These are phyloP conservation scores for Marasmarcha lunaedactyla DNA, from an alignment of 2,888 invertebrate genomes.

Conservation along the genomic window DNA sequence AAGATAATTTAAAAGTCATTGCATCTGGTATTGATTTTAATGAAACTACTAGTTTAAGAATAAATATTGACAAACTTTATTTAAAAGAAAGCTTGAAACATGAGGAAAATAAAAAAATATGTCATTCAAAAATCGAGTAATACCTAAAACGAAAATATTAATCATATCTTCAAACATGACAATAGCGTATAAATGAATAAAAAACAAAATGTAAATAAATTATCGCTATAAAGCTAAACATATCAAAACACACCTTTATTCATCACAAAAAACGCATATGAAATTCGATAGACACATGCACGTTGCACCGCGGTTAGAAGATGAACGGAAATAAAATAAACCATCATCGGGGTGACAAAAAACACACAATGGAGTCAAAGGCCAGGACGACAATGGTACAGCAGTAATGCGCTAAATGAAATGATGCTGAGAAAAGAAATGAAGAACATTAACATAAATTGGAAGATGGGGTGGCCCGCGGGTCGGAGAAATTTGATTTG, in stretches of 20 bases:
- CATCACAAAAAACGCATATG: conserved; percentile 8
- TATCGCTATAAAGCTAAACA: neutral
- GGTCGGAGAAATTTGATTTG: conserved; percentile 19
- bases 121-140: too few relatives aligned
- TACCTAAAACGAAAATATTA: too few relatives aligned
- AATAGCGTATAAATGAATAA: neutral
- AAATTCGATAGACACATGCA: too few relatives aligned
- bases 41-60: neutral
- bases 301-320: too few relatives aligned
- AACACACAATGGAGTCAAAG: conserved; percentile 68
- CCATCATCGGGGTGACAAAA: conserved; percentile 52
- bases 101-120: too few relatives aligned
- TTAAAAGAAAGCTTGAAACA: conserved; percentile 7
- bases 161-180: too few relatives aligned
- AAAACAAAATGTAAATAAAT: neutral
- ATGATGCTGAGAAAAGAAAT: conserved; percentile 46
- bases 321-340: conserved; percentile 66
- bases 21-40: conserved; percentile 2
- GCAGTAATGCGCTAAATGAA: conserved; percentile 57
- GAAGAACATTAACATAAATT: conserved; percentile 55
- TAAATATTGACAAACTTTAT: too few relatives aligned
- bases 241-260: conserved; percentile 3
- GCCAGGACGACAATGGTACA: conserved; percentile 50
- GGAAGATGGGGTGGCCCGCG: conserved; percentile 27
- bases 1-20: conserved; percentile 15